Conservation (phyloP, 1,140 invertebrate genomes). For the Atopsyche davidsoni region DNA sequence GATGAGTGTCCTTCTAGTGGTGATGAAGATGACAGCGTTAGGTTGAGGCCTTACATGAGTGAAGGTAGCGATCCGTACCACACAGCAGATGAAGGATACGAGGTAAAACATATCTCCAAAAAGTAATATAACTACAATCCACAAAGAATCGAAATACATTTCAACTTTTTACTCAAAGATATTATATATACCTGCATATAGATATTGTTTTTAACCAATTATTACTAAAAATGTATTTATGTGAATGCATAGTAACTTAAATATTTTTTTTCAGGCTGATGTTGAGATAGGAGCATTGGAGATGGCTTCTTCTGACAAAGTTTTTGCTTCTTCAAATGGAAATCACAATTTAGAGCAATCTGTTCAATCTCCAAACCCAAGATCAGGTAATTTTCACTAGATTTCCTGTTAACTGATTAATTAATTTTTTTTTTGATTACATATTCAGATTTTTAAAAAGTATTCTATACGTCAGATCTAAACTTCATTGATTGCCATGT, state of each 20-base stretch:
- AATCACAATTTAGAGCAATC: slow-evolving; percentile 14
- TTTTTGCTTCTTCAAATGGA: slow-evolving; percentile 16
- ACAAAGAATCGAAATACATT: too few relatives aligned
- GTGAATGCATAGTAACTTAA: slow-evolving; percentile 34
- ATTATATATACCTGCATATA: too few relatives aligned
- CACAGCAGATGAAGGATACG: slow-evolving; percentile 58
- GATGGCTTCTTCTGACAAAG: slow-evolving; percentile 7
- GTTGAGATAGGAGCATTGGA: slow-evolving; percentile 39
- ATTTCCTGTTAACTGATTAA: background rate
- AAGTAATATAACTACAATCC: too few relatives aligned
- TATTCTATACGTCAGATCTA: too few relatives aligned
- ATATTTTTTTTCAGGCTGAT: slow-evolving; percentile 36
- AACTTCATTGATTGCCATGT: background rate
- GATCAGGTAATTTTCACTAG: slow-evolving; percentile 3
- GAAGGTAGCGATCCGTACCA: slow-evolving; percentile 44
- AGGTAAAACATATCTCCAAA: too few relatives aligned
- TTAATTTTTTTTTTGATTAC: too few relatives aligned
- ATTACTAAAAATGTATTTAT: too few relatives aligned
- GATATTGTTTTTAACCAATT: too few relatives aligned
- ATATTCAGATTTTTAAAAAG: too few relatives aligned
- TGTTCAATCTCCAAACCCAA: slow-evolving; percentile 5
- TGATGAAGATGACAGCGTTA: slow-evolving; percentile 47
- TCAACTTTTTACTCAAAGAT: too few relatives aligned
- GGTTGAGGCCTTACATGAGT: slow-evolving; percentile 40
- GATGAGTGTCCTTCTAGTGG: slow-evolving; percentile 45